Conservation (phyloP, 2,888 invertebrate species). For the Chymomyza amoena region DNA sequence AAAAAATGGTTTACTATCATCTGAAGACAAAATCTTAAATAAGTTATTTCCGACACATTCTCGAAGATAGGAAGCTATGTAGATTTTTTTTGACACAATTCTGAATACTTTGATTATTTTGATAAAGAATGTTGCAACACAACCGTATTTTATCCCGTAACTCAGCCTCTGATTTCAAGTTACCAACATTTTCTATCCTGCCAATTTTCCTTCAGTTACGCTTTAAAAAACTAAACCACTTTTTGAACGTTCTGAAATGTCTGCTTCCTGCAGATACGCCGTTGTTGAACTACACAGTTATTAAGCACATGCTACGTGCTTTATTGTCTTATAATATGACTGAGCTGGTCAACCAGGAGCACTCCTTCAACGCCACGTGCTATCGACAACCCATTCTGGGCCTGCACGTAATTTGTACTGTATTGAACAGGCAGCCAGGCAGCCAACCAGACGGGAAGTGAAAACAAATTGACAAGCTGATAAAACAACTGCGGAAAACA, state of each 20-base stretch:
- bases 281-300: conserved; percentile 40
- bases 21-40: too few relatives aligned
- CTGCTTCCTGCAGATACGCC: conserved; percentile 33
- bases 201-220: conserved; percentile 45
- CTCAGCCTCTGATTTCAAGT: neutral
- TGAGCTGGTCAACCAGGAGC: neutral
- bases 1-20: too few relatives aligned
- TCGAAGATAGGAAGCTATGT: too few relatives aligned
- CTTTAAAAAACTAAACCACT: conserved; percentile 33
- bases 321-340: conserved; percentile 54
- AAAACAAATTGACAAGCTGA: conserved; percentile 57
- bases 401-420: conserved; percentile 50
- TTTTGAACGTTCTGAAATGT: conserved; percentile 52
- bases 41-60: too few relatives aligned
- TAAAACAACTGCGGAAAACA: conserved; percentile 43
- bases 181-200: conserved; percentile 12
- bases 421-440: conserved; percentile 19
- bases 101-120: too few relatives aligned
- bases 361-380: neutral
- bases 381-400: neutral
- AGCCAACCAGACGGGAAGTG: neutral
- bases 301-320: conserved; percentile 56
- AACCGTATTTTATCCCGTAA: too few relatives aligned
- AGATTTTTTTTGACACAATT: too few relatives aligned
- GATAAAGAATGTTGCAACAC: too few relatives aligned